Evolutionary conservation across 2,797 vertebrate species (phyloP).

Genomic region (Acanthurus leucopareius): DNA sequence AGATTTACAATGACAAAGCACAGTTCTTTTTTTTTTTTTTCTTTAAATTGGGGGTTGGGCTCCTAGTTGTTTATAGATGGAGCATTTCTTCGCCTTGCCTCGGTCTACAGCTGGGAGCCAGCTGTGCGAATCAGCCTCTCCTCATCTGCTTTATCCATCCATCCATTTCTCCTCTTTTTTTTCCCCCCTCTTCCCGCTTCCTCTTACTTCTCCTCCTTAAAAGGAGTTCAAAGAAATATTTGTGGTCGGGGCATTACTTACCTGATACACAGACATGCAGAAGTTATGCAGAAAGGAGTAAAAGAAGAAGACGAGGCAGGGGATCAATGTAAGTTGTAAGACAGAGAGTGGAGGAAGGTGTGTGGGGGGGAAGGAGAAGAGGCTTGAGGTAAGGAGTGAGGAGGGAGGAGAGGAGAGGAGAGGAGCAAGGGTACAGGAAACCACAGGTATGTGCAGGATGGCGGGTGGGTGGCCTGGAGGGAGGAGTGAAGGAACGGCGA

Average conservation of each 20-base stretch:
- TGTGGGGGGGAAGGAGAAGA: conserved; percentile 16
- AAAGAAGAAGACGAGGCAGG: conserved; percentile 36
- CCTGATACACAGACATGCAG: conserved; percentile 53
- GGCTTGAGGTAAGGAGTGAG: conserved; percentile 52
- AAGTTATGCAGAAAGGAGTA: conserved; percentile 7
- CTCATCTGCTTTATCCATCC: conserved; percentile 81
- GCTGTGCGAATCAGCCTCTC: conserved; percentile 84
- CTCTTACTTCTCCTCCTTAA: conserved; percentile 52
- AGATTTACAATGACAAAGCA: conserved; percentile 65
- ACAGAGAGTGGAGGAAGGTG: conserved; percentile 46
- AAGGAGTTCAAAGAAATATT: conserved; percentile 83
- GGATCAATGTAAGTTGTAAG: conserved; percentile 36
- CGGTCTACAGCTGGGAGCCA: conserved; percentile 84
- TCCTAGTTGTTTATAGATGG: conserved; percentile 77
- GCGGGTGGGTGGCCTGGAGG: conserved; percentile 77
- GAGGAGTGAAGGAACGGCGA: conserved; percentile 58
- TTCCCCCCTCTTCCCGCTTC: conserved; percentile 53
- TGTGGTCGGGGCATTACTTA: conserved; percentile 74
- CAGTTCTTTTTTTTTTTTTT: conserved; percentile 10
- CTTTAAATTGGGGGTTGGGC: conserved; percentile 67
- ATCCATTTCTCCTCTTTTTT: conserved; percentile 43
- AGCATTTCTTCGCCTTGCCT: conserved; percentile 59
- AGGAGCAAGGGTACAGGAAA: conserved; percentile 76
- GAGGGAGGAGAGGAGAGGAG: conserved; percentile 55
- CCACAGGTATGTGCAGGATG: conserved; percentile 86